These are phyloP conservation scores for Parauchenoglanis punctatus DNA, from an alignment of 2,797 vertebrate genomes.

Conservation along the genomic window DNA sequence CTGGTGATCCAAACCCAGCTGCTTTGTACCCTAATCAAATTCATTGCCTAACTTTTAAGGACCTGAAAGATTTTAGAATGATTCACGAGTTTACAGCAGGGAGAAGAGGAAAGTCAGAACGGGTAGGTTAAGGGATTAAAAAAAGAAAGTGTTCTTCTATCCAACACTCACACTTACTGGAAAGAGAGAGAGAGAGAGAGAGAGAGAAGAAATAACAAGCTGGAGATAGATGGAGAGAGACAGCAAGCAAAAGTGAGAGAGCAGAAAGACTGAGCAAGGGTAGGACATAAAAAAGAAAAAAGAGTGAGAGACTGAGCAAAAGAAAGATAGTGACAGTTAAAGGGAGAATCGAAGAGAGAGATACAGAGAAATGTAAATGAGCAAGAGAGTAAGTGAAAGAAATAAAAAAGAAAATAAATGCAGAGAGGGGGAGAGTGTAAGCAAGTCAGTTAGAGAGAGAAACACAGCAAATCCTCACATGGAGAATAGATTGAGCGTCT, in stretches of 20 bases:
- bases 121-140: neutral
- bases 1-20: neutral
- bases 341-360: neutral
- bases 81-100: constrained; percentile 15
- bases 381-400: constrained; percentile 1
- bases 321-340: neutral
- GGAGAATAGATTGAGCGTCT: constrained; percentile 56
- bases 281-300: neutral
- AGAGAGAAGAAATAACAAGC: constrained; percentile 46
- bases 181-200: constrained; percentile 46
- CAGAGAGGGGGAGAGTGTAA: neutral
- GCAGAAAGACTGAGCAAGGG: neutral
- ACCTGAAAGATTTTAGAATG: neutral
- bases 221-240: neutral
- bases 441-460: constrained; percentile 9
- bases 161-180: neutral
- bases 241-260: neutral
- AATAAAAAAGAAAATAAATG: neutral
- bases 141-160: constrained; percentile 13
- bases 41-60: neutral
- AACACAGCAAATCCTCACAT: constrained; percentile 55
- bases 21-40: neutral
- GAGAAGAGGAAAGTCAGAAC: constrained; percentile 1
- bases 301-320: neutral
- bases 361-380: neutral